phyloP scores from a whole-genome alignment of 2,888 invertebrate species.

The Lordiphosa fenestrarum region DNA sequence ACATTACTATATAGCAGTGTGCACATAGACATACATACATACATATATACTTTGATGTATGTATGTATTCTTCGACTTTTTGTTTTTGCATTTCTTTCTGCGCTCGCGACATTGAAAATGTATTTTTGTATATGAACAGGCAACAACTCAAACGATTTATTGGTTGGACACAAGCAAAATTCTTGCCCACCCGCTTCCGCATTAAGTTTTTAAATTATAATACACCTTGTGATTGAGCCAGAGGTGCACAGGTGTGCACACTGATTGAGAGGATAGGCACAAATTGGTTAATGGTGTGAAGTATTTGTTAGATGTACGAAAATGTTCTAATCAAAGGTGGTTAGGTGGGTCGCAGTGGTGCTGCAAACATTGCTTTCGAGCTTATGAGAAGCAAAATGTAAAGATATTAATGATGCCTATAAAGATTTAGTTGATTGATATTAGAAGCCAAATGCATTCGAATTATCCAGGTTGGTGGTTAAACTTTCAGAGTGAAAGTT shows the following conservation, averaged over 20 bases:
- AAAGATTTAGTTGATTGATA: too few relatives aligned
- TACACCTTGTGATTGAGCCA: constrained; percentile 10
- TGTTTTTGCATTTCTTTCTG: constrained; percentile 16
- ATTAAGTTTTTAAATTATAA: constrained; percentile 28
- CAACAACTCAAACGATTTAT: constrained; percentile 33
- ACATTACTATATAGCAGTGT: constrained; percentile 42
- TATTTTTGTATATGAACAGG: constrained; percentile 31
- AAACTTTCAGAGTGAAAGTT: too few relatives aligned
- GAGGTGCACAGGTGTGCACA: constrained; percentile 17
- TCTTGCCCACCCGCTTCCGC: constrained; percentile 38
- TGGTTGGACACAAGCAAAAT: constrained; percentile 31
- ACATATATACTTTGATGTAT: constrained; percentile 13
- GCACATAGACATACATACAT: not conserved
- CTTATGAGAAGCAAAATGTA: too few relatives aligned
- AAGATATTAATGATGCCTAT: too few relatives aligned
- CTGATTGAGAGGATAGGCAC: constrained; percentile 17
- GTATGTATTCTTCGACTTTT: constrained; percentile 8
- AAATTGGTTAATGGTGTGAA: too few relatives aligned
- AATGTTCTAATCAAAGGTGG: too few relatives aligned
- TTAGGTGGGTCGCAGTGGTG: too few relatives aligned
- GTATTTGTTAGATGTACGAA: too few relatives aligned
- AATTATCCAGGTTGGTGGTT: too few relatives aligned
- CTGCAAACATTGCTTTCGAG: too few relatives aligned
- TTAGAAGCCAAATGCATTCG: too few relatives aligned
- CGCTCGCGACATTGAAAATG: constrained; percentile 52